Conservation (phyloP, 2,113 vertebrate species). For the Apeltes quadracus region DNA sequence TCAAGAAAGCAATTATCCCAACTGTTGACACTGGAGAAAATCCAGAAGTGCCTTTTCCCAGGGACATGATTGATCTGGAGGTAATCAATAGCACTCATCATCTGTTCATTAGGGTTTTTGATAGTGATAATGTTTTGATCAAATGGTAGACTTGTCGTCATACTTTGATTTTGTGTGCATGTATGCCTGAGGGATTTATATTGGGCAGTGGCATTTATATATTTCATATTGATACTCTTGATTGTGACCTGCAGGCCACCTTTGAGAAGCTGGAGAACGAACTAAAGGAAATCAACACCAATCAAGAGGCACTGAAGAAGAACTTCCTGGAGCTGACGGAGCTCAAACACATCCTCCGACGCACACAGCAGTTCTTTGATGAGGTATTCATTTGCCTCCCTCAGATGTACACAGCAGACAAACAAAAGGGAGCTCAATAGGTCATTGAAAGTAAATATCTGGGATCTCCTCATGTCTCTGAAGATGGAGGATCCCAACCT, state of each 20-base stretch:
- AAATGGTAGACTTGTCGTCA: background rate
- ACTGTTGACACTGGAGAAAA: constrained; percentile 96
- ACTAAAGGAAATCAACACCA: constrained; percentile 98
- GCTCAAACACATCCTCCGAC: constrained; percentile 96
- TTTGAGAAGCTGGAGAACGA: constrained; percentile 99
- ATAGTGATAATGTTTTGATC: too few relatives aligned
- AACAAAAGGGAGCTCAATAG: background rate
- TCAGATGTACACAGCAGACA: background rate
- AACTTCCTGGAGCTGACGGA: constrained; percentile 98
- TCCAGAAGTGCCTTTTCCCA: constrained; percentile 97
- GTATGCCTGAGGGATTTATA: background rate
- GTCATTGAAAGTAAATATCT: background rate
- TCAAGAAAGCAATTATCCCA: constrained; percentile 93
- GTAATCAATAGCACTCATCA: constrained; percentile 70
- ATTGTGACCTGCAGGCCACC: constrained; percentile 83
- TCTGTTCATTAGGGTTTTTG: background rate
- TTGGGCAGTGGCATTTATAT: background rate
- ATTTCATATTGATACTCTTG: background rate
- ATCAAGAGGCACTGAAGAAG: constrained; percentile 98
- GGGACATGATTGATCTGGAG: constrained; percentile 99
- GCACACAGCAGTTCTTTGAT: constrained; percentile 99
- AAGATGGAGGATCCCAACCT: constrained; percentile 99
- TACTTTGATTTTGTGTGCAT: background rate
- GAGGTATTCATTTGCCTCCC: constrained; percentile 83
- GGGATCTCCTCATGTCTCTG: constrained; percentile 72